phyloP scores from a whole-genome alignment of 2,113 vertebrate species.

The Asarcornis scutulata region DNA sequence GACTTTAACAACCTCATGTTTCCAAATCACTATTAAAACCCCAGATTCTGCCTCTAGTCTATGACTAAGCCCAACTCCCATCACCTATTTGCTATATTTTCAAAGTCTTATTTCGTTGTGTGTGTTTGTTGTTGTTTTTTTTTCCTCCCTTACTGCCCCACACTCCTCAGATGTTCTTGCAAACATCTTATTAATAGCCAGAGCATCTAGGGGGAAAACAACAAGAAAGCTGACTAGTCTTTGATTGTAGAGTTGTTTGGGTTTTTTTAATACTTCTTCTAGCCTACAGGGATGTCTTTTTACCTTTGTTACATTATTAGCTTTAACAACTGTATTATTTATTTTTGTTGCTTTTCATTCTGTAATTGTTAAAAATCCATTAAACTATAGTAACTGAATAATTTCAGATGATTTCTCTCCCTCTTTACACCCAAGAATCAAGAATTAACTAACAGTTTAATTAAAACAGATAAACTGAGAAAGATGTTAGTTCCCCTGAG shows the following conservation, averaged over 20 bases:
- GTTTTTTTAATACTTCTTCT: neutral
- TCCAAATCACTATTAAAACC: neutral
- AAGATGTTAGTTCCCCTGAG: conserved; percentile 4
- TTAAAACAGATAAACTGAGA: conserved; percentile 57
- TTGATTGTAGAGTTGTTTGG: neutral
- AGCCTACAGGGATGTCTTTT: conserved; percentile 17
- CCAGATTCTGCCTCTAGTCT: neutral
- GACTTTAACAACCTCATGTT: accelerated
- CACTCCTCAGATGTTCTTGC: neutral
- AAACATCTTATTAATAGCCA: neutral
- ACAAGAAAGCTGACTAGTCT: neutral
- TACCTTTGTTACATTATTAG: conserved; percentile 47
- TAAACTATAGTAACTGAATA: conserved; percentile 8
- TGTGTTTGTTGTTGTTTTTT: neutral
- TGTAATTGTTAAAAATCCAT: conserved; percentile 27
- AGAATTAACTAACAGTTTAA: conserved; percentile 59
- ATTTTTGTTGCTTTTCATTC: neutral
- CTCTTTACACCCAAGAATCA: neutral
- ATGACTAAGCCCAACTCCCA: neutral
- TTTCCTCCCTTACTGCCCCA: neutral
- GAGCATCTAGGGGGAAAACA: neutral
- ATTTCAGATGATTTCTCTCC: neutral
- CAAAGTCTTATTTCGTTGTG: neutral
- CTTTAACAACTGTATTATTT: conserved; percentile 41
- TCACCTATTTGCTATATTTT: neutral